Percentiles rank a stretch among this genome's conserved stretches.
Conservation (phyloP, 2,113 vertebrate species). For the Chrysochloris asiatica region DNA sequence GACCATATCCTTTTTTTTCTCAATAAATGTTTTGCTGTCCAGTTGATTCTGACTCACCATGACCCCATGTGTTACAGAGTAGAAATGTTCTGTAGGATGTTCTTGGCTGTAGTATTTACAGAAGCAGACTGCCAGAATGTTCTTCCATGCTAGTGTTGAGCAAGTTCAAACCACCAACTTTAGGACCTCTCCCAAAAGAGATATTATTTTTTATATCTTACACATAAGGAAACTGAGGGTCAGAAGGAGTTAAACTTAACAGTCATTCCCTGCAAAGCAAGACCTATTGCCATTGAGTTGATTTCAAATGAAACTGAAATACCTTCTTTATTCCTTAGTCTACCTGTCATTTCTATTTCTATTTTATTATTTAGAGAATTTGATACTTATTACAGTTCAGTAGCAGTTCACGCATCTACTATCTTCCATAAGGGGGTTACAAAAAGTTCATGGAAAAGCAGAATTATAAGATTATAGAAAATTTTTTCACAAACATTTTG, state of each 20-base stretch:
- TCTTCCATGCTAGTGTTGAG: neutral
- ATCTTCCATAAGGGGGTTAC: no score
- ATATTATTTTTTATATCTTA: neutral
- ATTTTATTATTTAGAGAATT: neutral
- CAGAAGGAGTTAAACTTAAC: constrained; percentile 2
- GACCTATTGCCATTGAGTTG: neutral
- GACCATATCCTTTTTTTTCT: neutral
- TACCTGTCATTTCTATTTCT: neutral
- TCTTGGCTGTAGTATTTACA: neutral
- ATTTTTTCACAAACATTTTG: no score
- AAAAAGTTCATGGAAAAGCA: no score
- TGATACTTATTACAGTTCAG: neutral
- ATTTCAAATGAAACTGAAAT: neutral
- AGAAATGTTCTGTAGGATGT: neutral
- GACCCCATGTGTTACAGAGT: neutral
- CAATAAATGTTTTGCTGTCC: neutral
- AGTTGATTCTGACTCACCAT: neutral
- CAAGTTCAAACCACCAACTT: neutral
- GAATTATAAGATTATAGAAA: no score
- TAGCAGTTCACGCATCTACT: neutral
- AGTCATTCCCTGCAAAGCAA: neutral
- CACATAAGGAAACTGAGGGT: neutral
- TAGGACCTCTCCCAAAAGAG: neutral
- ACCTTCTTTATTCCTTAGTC: neutral
- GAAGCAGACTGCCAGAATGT: neutral